phyloP scores from a whole-genome alignment of 2,797 vertebrate species.

The Melanotaenia pygmaea region DNA sequence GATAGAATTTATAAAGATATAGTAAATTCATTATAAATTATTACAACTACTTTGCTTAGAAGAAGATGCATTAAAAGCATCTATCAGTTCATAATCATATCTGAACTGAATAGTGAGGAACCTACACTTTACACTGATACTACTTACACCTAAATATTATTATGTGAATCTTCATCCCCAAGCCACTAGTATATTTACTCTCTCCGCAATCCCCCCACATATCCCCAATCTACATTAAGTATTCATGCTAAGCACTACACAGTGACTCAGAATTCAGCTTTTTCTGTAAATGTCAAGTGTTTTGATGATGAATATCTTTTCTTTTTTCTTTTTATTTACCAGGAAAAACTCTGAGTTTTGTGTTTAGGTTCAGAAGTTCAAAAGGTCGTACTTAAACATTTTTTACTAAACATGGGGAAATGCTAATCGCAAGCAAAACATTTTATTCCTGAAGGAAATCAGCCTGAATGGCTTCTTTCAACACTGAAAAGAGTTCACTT shows the following conservation, averaged over 20 bases:
- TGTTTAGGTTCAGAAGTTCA: background rate
- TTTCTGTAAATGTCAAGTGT: background rate
- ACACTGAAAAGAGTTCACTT: slow-evolving; percentile 20
- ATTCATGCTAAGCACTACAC: background rate
- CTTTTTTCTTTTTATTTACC: too few relatives aligned
- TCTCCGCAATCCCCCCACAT: slow-evolving; percentile 13
- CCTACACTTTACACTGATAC: background rate
- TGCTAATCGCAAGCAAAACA: slow-evolving; percentile 17
- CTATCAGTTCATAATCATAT: too few relatives aligned
- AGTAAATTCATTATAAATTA: too few relatives aligned
- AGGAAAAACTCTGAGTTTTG: background rate
- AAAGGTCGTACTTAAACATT: slow-evolving; percentile 5
- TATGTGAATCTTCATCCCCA: background rate
- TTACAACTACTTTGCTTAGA: too few relatives aligned
- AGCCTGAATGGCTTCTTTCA: slow-evolving; percentile 29
- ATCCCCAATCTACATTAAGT: background rate
- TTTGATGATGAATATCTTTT: background rate
- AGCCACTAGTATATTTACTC: background rate
- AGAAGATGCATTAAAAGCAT: too few relatives aligned
- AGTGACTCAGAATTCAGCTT: background rate
- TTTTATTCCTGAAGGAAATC: slow-evolving; percentile 8
- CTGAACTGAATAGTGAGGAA: background rate
- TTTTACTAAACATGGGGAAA: slow-evolving; percentile 16
- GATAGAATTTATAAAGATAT: too few relatives aligned
- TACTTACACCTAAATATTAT: background rate